Evolutionary conservation across 2,113 vertebrate genomes (phyloP).

Genomic region (Sturnira hondurensis): DNA sequence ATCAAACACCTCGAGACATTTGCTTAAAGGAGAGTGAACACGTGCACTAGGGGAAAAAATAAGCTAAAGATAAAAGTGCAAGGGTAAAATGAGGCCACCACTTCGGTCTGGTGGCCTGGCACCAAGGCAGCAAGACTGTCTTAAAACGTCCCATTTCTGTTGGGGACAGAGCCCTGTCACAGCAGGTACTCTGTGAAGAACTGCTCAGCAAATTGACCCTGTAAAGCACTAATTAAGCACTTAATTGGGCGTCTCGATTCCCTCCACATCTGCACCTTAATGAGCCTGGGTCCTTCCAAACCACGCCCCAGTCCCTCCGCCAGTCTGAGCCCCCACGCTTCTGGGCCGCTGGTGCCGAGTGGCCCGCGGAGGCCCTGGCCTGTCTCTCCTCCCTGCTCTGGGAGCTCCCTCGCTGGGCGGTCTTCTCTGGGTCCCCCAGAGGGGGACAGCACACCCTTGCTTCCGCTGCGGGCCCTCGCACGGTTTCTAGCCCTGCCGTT

Average conservation of each 20-base stretch:
- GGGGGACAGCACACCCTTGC: background rate
- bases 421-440: background rate
- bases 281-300: background rate
- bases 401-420: background rate
- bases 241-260: background rate
- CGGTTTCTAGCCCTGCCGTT: background rate
- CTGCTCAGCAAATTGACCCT: background rate
- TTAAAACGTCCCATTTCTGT: background rate
- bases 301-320: background rate
- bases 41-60: background rate
- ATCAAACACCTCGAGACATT: background rate
- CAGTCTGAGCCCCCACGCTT: background rate
- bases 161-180: background rate
- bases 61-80: background rate
- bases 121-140: background rate
- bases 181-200: background rate
- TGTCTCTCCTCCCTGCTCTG: background rate
- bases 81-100: background rate
- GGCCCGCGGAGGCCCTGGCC: background rate
- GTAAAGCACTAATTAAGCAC: background rate
- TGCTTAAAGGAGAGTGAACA: background rate
- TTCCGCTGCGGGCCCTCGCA: background rate
- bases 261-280: background rate
- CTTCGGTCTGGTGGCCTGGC: background rate
- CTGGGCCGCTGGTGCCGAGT: background rate